A percentile compares a stretch with the other conserved stretches of the same genome.
phyloP scores from a whole-genome alignment of 2,888 invertebrate species.

The Slavum lentiscoides region DNA sequence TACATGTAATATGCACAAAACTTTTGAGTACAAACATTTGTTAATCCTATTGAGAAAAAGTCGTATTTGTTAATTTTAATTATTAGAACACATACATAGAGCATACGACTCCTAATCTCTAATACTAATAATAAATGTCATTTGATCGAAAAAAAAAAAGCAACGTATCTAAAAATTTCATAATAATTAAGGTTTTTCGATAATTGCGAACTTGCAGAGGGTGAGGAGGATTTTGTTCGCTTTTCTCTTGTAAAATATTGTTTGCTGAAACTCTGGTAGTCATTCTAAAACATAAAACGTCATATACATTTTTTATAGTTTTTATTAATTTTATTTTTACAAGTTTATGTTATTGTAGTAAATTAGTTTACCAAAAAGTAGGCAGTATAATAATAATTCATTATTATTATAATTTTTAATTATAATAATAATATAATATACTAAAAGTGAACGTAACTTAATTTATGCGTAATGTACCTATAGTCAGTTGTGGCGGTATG shows the following conservation, averaged over 20 bases:
- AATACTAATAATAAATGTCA: conserved; percentile 40
- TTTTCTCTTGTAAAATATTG: conserved; percentile 19
- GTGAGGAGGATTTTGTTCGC: conserved; percentile 14
- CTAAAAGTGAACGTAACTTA: too few relatives aligned
- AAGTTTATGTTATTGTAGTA: too few relatives aligned
- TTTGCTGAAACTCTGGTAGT: conserved; percentile 27
- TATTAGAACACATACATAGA: conserved; percentile 47
- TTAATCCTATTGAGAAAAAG: conserved; percentile 50
- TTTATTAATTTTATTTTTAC: too few relatives aligned
- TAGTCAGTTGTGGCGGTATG: too few relatives aligned
- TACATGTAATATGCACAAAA: conserved; percentile 47
- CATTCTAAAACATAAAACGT: conserved; percentile 39
- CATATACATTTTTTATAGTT: neutral
- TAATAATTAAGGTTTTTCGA: conserved; percentile 21
- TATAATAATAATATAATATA: too few relatives aligned
- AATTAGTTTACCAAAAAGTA: too few relatives aligned
- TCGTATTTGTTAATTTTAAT: conserved; percentile 37
- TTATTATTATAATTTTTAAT: too few relatives aligned
- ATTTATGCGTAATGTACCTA: too few relatives aligned
- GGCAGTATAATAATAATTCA: too few relatives aligned
- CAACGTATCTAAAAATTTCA: conserved; percentile 42
- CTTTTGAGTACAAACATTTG: conserved; percentile 37
- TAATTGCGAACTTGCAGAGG: conserved; percentile 27
- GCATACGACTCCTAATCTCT: conserved; percentile 40
- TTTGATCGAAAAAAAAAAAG: conserved; percentile 28